Conservation (phyloP, 2,888 invertebrate species). For the Apamea monoglypha region DNA sequence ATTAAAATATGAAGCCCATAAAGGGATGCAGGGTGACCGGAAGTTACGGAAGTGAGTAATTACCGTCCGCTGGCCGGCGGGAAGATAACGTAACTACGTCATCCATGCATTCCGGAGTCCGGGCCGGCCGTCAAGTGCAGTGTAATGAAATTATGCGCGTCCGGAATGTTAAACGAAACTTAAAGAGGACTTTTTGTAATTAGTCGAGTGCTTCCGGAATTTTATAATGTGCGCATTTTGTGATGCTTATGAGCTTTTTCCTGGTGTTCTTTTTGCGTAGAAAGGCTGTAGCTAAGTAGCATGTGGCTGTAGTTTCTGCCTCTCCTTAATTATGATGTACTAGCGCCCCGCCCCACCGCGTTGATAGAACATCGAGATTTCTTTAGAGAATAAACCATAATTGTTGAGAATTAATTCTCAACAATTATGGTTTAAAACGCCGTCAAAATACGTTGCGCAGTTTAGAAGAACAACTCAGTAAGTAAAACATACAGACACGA, state of each 20-base stretch:
- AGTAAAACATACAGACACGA: too few species aligned
- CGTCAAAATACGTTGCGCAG: too few species aligned
- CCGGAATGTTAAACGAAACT: constrained; percentile 54
- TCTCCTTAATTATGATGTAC: neutral
- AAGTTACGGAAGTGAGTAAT: constrained; percentile 60
- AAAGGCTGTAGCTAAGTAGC: neutral
- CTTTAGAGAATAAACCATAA: too few species aligned
- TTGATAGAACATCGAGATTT: neutral
- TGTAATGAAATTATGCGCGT: constrained; percentile 53
- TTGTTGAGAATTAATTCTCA: too few species aligned
- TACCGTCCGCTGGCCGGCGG: constrained; percentile 48
- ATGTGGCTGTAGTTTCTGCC: neutral
- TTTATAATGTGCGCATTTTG: constrained; percentile 18
- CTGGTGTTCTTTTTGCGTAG: neutral
- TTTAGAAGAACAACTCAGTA: too few species aligned
- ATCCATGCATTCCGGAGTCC: constrained; percentile 34
- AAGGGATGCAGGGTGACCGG: constrained; percentile 52
- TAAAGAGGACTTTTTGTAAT: constrained; percentile 49
- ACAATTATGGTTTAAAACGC: too few species aligned
- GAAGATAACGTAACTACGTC: constrained; percentile 58
- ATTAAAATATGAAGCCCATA: constrained; percentile 59
- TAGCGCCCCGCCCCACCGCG: neutral
- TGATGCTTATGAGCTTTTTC: constrained; percentile 6
- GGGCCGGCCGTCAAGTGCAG: constrained; percentile 41
- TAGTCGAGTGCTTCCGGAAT: constrained; percentile 37